Evolutionary conservation across 2,888 invertebrate species (phyloP), one percentile per base, ranked within the genome.

Genomic region (Dynastes grantii): DNA sequence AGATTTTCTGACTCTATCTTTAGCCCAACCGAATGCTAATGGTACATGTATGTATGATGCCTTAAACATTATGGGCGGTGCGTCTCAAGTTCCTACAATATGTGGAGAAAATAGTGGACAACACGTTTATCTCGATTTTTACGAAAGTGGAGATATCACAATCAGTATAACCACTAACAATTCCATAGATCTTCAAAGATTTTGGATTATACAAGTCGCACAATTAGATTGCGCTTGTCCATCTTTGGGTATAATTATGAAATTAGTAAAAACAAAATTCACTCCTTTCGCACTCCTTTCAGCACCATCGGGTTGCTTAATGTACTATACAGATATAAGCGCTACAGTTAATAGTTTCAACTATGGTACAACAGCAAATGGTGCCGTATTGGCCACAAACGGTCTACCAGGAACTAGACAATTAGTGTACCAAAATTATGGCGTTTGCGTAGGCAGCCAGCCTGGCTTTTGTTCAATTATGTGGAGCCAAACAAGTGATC

Each of bases 101-200:
- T 97, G 96, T 85, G 96, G 96, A 0, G 94, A 95, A 86, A 95
- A 95, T 87, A 92, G 93, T 0, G 95, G 95, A 0, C 94, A 96
- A 87, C 94, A 95, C 83, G 90, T 95, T 40, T 95, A 94, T 84
- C 91, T 95, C 0, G 93, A 94, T 85, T 95, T 96, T 84, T 92
- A 93, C 84, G 93, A 92, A 0, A 91, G 92, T 32, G 90, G 90
- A 37, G 92, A 94, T 0, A 94, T 96, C n/a, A 55, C 67, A 13
- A 91, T 95, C 70, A 90, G 92, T 0, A 88, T 95, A n/a, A 91
- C 92, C 29, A 93, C 94, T 0, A 92, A 92, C 0, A 83, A 89
- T 0, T 88, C 91, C 0, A 91, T 91, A 4, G 88, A 91, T 0
- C 92, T 92, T 84, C 90, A 91, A 49, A 91, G 96, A 64, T 91